Conservation (phyloP, 2,888 invertebrate species). For the Melinopterus prodromus region DNA sequence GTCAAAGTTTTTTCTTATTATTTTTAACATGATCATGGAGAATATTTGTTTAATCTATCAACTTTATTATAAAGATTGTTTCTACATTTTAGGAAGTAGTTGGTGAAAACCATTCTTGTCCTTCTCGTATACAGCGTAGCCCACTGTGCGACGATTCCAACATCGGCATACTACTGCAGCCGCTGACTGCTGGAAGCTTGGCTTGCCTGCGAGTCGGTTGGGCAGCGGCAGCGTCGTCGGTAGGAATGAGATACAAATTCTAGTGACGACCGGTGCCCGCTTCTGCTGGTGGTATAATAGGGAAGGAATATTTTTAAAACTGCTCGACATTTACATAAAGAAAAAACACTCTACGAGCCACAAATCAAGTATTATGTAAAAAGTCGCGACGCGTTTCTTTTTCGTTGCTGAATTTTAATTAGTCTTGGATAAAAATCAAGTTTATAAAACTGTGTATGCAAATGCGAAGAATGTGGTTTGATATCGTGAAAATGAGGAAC, state of each 20-base stretch:
- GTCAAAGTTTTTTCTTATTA: background rate
- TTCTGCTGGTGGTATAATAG: background rate
- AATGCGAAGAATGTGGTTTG: no score
- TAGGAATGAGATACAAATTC: conserved; percentile 4
- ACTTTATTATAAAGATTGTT: background rate
- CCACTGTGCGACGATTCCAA: background rate
- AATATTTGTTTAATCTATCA: background rate
- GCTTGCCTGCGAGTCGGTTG: background rate
- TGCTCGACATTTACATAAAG: background rate
- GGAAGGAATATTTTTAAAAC: background rate
- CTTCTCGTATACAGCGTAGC: background rate
- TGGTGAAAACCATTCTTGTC: background rate
- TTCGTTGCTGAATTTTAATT: no score
- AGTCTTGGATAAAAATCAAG: no score
- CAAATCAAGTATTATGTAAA: background rate
- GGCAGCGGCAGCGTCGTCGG: background rate
- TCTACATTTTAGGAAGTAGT: background rate
- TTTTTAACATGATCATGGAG: background rate
- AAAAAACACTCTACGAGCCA: background rate
- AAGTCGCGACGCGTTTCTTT: no score
- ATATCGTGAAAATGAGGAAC: no score
- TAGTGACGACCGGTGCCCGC: background rate
- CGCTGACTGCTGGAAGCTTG: background rate
- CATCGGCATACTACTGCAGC: background rate
- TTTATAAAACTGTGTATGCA: no score